Evolutionary conservation across 1,140 invertebrate genomes (phyloP), one percentile per base, ranked within the genome.

Genomic region (Lycorma delicatula): DNA sequence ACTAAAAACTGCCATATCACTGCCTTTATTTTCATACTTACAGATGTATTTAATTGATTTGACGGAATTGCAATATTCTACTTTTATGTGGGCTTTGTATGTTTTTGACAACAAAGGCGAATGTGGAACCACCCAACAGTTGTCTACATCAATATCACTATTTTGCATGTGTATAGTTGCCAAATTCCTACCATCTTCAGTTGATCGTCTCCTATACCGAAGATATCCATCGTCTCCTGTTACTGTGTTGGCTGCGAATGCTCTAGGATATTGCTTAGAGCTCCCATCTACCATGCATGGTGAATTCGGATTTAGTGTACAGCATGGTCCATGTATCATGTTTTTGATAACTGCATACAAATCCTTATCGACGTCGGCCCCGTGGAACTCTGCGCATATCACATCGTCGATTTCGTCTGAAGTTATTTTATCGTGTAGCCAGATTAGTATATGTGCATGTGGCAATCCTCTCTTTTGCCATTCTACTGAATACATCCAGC

Each of bases 271-370:
- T 13, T 25, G n/a, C 25, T 71, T 71, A 16, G 66, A 62, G 59
- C 75, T 69, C 54, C 67, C 69, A 60, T 73, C 61, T 46, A 56
- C 41, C 71, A 75, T 71, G 71, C 73, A 63, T 73, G 76, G 3
- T n/a, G n/a, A n/a, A n/a, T n/a, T n/a, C n/a, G n/a, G n/a, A n/a
- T n/a, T n/a, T n/a, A n/a, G n/a, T n/a, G n/a, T n/a, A n/a, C n/a
- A n/a, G n/a, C n/a, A n/a, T n/a, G 71, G 73, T 27, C 73, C 73
- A 69, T 78, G 73, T 63, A 77, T 73, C 75, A 79, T 79, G 60
- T 71, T 56, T 54, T 65, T 72, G 3, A n/a, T 71, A 18, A 78
- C 68, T 53, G 73, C 65, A 68, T 68, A 63, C 25, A 77, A 63
- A 47, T 61, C 49, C 46, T 67, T 63, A 61, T 75, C 59, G 23